Base-by-base conservation (phyloP, 2,797 vertebrate genomes). In the Novumbra hubbsi region DNA sequence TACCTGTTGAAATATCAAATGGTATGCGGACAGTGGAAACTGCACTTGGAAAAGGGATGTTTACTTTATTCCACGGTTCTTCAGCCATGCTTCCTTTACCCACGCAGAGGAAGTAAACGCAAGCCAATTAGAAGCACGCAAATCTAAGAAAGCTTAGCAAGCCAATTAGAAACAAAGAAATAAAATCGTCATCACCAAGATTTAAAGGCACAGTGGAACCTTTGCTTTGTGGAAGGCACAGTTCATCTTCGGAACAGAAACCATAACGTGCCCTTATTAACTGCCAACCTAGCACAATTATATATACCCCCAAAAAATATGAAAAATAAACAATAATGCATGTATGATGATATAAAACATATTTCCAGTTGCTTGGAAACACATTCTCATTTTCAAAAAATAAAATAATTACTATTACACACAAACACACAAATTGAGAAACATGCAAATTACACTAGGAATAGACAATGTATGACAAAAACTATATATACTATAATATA, bases 21-120 rank as follows among this genome's bases (percentile, higher is more conserved):
- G 11, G 15, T 11, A 92, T 68, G 1, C 76, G 78, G 24, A 91
- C 86, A 15, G 12, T 68, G 9, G 87, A 91, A 67, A 84, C 71
- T 0, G 86, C 92, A 11, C 92, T 73, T 0, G 93, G 93, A 52
- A 81, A 84, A 0, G 84, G 81, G 16, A 94, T 73, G 60, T 87
- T 77, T 68, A 91, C 73, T 38, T 83, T 88, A 83, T 94, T 94
- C 93, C 94, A 94, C n/a, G 68, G 70, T 0, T 89, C 83, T 14
- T 1, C 77, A 11, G 89, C 89, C 93, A 94, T 94, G 81, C 76
- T 21, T 60, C 34, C 45, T 34, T 16, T 28, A n/a, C 28, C 68
- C 19, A 30, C 11, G 2, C 3, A 1, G 0, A 68, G 28, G 86
- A 88, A 86, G 79, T 67, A 9, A 24, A 0, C 1, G 1, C 0